Conservation (phyloP, 2,113 vertebrate genomes). For the Perccottus glenii region DNA sequence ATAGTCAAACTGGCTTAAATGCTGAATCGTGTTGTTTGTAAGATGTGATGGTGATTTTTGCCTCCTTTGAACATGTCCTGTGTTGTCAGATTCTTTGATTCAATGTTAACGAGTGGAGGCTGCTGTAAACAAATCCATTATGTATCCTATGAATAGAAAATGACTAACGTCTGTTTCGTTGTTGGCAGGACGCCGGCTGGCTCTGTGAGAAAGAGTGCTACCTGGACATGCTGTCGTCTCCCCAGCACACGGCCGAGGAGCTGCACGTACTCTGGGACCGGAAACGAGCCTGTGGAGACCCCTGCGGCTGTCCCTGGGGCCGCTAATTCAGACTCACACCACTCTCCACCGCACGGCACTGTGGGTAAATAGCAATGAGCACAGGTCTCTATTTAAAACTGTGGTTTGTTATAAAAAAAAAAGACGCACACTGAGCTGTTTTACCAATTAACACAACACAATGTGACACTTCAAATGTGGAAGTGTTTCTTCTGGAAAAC, state of each 20-base stretch:
- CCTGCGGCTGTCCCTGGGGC: slow-evolving; percentile 85
- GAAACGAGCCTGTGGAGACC: slow-evolving; percentile 87
- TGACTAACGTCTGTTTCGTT: too few species aligned
- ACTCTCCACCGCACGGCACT: slow-evolving; percentile 13
- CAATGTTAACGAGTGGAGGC: too few species aligned
- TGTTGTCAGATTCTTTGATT: too few species aligned
- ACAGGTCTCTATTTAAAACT: neutral
- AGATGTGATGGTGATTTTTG: too few species aligned
- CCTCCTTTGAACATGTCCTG: too few species aligned
- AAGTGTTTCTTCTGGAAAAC: neutral
- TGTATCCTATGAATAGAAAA: too few species aligned
- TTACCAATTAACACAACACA: neutral
- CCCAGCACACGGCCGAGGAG: slow-evolving; percentile 89
- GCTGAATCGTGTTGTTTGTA: too few species aligned
- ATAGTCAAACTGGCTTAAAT: neutral
- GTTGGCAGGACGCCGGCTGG: slow-evolving; percentile 89
- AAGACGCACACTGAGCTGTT: neutral
- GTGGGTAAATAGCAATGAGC: slow-evolving; percentile 35
- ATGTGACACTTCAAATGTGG: too few species aligned
- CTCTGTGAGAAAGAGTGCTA: slow-evolving; percentile 93
- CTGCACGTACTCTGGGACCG: slow-evolving; percentile 85
- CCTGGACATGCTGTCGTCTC: slow-evolving; percentile 93
- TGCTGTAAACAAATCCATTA: too few species aligned
- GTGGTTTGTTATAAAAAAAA: neutral
- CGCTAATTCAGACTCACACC: slow-evolving; percentile 7